Evolutionary conservation across 1,140 invertebrate species (phyloP), one percentile per base, ranked within the genome.

Genomic region (Lordiphosa stackelbergi): DNA sequence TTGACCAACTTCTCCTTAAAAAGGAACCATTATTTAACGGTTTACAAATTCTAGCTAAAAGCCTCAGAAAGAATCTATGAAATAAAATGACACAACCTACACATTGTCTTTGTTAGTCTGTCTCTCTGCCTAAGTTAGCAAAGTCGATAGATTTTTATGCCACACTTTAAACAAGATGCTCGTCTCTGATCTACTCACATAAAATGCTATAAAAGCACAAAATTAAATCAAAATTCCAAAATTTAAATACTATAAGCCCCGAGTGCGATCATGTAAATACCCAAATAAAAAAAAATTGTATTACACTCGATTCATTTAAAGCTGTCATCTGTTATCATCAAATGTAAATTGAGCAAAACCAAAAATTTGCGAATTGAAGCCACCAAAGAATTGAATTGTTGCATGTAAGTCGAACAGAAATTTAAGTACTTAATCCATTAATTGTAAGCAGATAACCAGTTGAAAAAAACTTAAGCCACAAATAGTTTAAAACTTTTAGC

Each of bases 301-400:
- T 60, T 11, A 46, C 51, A 41, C 54, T 69, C 53, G 6, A 53
- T 57, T 34, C 51, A 43, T 34, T 28, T 36, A 53, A 69, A 55
- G 47, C 54, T 38, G 51, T 34, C 57, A 64, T 31, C 36, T 56
- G 47, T 57, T 31, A 53, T 36, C 57, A 64, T 31, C 41, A 54
- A 63, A 61, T 85, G 78, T 84, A 84, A 83, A 83, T 85, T 78
- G 52, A 68, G 78, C 70, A 74, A 56, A 56, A 84, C 34, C 56
- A 31, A 45, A 45, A 68, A 71, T 68, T 83, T 81, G 83, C 81
- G 81, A 85, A 83, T 70, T 74, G 66, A 85, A 85, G 83, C 81
- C 81, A 85, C 81, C 81, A 85, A 85, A 57, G 81, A 85, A 85
- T 85, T 85, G 81, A 85, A 85, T 81, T 85, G 71, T 85, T 47